Base-by-base conservation (phyloP, 2,113 vertebrate genomes). In the Triplophysa dalaica region DNA sequence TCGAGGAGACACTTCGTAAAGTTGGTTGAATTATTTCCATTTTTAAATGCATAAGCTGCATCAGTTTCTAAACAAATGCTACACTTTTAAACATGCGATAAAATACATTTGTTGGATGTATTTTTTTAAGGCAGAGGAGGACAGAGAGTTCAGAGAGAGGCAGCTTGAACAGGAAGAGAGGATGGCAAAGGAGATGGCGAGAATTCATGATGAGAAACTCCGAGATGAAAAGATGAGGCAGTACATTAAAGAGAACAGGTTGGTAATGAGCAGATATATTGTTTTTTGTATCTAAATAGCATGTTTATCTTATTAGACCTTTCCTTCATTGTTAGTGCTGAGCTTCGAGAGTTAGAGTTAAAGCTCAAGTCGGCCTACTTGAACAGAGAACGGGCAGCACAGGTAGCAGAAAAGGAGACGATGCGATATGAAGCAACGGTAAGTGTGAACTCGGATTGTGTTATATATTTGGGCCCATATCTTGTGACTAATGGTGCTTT, bases 171-270 rank as follows among this genome's bases (percentile, higher is more conserved):
- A 94, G 73, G 95, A 97, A 75, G 93, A 96, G 81, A 91, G 90
- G 72, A 86, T 96, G 87, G 94, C 95, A 1, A 83, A 85, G 0
- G 96, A 98, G 82, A 77, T 96, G 87, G 94, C 93, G 1, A 91
- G 91, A 79, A 86, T 95, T 80, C 88, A 89, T 65, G 80, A 82
- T 0, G 93, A 96, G 56, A 90, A 90, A 21, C 87, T 93, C 0
- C 93, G 85, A 74, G 93, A 98, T 2, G 94, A 96, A 26, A 98
- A 95, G 88, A 93, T 95, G 89, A 93, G 96, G 85, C 96, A 97
- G 77, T 90, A 94, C 86, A 87, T 98, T 7, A 92, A 90, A 89
- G 93, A 94, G 77, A 98, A 95, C 93, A 98, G 96, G 97, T 98
- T 62, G 2, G 69, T 16, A 17, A n/a, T 16, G 38, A 17, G 8